phyloP scores from a whole-genome alignment of 2,113 vertebrate genomes.

The Tupaia chinensis region DNA sequence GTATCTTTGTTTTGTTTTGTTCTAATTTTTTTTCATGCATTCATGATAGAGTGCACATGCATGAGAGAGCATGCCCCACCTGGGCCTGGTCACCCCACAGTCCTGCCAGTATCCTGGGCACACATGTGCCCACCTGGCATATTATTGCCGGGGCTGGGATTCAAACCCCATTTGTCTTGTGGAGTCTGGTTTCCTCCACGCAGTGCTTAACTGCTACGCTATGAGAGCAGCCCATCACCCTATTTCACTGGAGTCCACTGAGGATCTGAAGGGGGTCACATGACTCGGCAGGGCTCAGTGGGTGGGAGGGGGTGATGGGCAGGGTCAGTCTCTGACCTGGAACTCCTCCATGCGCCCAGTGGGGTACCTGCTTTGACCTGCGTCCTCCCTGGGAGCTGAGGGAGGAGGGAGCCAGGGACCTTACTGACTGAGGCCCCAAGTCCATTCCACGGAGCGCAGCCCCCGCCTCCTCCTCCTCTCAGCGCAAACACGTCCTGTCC shows the following conservation, averaged over 20 bases:
- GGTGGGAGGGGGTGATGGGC: not conserved
- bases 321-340: not conserved
- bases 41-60: no score
- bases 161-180: no score
- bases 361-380: rapidly evolving
- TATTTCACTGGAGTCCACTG: not conserved
- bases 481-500: rapidly evolving
- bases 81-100: no score
- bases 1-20: no score
- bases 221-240: not conserved
- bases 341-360: not conserved
- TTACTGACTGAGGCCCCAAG: rapidly evolving
- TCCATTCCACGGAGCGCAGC: rapidly evolving
- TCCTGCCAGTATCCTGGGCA: no score
- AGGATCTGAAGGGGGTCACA: not conserved
- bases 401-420: not conserved
- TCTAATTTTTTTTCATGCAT: no score
- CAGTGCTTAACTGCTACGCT: no score
- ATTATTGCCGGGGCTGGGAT: no score
- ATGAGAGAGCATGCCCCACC: no score
- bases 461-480: rapidly evolving
- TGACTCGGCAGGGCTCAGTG: not conserved
- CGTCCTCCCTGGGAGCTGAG: no score
- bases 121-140: no score
- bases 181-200: no score